These are phyloP conservation scores for Heterochromis multidens DNA, from an alignment of 2,113 vertebrate genomes.

Conservation along the genomic window DNA sequence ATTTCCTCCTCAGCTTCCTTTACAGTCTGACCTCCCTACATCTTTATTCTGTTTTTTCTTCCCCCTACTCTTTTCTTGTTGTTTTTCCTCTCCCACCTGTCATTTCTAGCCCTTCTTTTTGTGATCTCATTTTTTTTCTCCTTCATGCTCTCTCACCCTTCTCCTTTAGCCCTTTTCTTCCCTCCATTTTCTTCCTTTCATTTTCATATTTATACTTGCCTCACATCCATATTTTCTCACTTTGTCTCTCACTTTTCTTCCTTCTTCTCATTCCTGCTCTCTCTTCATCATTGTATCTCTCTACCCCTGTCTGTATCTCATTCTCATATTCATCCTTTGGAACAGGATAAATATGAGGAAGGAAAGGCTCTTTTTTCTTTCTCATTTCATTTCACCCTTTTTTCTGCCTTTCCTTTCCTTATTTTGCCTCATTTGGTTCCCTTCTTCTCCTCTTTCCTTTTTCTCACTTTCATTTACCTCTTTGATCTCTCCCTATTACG, in stretches of 20 bases:
- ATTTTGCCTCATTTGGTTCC: not conserved
- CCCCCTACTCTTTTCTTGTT: fast-evolving
- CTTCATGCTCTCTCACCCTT: not conserved
- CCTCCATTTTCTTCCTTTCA: not conserved
- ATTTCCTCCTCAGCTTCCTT: not conserved
- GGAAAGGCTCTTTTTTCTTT: not conserved
- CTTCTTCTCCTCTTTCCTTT: not conserved
- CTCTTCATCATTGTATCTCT: not conserved
- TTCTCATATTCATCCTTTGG: not conserved
- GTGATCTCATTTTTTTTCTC: not conserved
- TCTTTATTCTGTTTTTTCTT: too few species aligned
- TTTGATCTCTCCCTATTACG: not conserved
- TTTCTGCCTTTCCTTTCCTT: not conserved
- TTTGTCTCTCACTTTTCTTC: not conserved
- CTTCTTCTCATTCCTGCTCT: not conserved
- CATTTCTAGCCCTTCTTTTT: too few species aligned
- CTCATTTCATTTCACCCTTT: not conserved
- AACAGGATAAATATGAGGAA: not conserved
- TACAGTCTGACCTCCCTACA: not conserved
- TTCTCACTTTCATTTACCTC: not conserved
- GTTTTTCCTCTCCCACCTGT: not conserved
- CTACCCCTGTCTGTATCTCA: not conserved
- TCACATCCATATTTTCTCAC: not conserved
- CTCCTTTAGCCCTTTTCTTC: not conserved
- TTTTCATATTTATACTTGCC: not conserved